Base-by-base conservation (phyloP, 2,888 invertebrate species). In the Phyto melanocephala region DNA sequence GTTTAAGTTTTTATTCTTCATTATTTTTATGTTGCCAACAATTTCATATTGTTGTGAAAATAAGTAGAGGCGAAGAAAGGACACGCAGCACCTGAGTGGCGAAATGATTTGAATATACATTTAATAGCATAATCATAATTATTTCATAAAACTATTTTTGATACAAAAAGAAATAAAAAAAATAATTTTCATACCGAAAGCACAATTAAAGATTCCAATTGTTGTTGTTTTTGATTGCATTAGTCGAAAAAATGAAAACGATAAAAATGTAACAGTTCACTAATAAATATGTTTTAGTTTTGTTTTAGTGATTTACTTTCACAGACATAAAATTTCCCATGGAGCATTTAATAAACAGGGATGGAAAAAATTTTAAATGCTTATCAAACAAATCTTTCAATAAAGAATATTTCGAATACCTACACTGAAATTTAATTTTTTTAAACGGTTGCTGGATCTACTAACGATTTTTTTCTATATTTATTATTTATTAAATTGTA, bases 41-140 rank as follows among this genome's bases (percentile, higher is more conserved):
- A 77, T 65, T 67, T 67, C 65, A 56, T 58, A 47, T 67, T 58
- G 65, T 67, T 58, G 0, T 5, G 0, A 52, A 42, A 33, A 33
- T 10, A 24, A 33, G 15, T 15, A 56, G 15, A 28, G 20, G 4
- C 65, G 40, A 58, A 13, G 65, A 75, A 50, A 58, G 17, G 65
- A 75, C 47, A 58, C 8, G 56, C 45, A 58, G 56, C 56, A 58
- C 65, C 63, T 54, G 62, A 63, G 42, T n/a, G 11, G 54, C 20
- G 45, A 17, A 35, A 47, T 35, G 13, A 35, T 54, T 65, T 33
- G 11, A 33, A 54, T 63, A 63, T 63, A 20, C 40, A 63, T 74
- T 45, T 45, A 52, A 20, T 24, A 13, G 10, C 11, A 47, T 24
- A 33, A 65, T 35, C 22, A 37, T 37, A 47, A 58, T 67, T 47